Conservation (phyloP, 64 coral and sea anemone genomes). For the Dendrophyllia cribrosa region DNA sequence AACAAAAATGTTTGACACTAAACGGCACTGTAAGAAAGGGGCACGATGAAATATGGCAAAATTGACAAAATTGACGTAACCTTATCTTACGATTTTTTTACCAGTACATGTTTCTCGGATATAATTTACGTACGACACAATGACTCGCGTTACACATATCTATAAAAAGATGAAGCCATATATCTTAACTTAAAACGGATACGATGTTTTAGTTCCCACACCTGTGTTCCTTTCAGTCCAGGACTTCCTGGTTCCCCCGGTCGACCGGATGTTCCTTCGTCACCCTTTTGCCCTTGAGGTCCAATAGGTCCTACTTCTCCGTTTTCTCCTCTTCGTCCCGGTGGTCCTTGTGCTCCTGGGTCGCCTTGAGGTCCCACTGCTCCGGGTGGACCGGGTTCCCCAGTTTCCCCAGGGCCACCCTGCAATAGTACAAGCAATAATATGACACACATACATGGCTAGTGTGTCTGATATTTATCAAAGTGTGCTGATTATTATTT, state of each 20-base stretch:
- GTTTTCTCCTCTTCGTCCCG: neutral
- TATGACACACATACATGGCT: too few species aligned
- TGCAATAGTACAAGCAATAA: neutral
- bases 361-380: conserved; percentile 16
- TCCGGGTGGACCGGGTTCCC: neutral
- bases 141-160: too few species aligned
- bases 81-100: too few species aligned
- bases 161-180: too few species aligned
- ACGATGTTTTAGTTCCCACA: neutral
- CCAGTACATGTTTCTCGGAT: too few species aligned
- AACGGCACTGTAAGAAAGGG: too few species aligned
- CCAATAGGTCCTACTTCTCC: conserved; percentile 14
- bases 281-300: neutral
- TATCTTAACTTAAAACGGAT: neutral
- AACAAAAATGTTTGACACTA: too few species aligned
- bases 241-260: neutral
- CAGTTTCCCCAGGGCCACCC: conserved; percentile 19
- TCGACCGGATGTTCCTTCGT: neutral
- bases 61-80: too few species aligned
- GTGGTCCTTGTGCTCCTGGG: neutral
- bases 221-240: conserved; percentile 21
- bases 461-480: too few species aligned
- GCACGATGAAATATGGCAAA: too few species aligned
- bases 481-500: too few species aligned
- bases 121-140: too few species aligned